phyloP scores from a whole-genome alignment of 1,140 invertebrate species.

The Rhagoletis zephyria region DNA sequence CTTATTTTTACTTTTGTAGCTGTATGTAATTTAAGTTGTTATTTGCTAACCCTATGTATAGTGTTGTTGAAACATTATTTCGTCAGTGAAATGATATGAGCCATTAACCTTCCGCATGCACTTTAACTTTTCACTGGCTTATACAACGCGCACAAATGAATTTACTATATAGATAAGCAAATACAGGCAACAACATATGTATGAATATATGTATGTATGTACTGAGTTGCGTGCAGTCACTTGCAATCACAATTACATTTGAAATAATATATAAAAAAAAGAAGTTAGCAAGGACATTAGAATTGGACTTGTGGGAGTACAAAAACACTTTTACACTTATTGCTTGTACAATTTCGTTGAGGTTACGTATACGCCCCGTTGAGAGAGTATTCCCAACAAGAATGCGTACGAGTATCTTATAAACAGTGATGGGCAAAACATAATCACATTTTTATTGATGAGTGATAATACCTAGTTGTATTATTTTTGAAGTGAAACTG shows the following conservation, averaged over 20 bases:
- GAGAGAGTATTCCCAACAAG: too few relatives aligned
- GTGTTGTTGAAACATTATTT: slow-evolving; percentile 15
- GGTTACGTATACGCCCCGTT: not conserved
- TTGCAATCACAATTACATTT: slow-evolving; percentile 45
- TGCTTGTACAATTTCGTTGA: not conserved
- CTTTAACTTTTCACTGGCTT: slow-evolving; percentile 33
- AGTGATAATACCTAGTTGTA: too few relatives aligned
- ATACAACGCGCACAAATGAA: slow-evolving; percentile 16
- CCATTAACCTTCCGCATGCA: slow-evolving; percentile 46
- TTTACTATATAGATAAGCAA: not conserved
- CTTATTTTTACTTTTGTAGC: not conserved
- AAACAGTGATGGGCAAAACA: not conserved
- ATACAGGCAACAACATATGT: not conserved
- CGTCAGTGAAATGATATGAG: slow-evolving; percentile 27
- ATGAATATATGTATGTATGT: not conserved
- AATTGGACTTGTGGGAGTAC: slow-evolving; percentile 51
- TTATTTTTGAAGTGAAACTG: too few relatives aligned
- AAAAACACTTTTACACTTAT: slow-evolving; percentile 50
- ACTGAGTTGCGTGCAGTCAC: not conserved
- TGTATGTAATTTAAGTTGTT: slow-evolving; percentile 45
- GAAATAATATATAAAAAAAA: slow-evolving; percentile 48
- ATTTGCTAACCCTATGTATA: not conserved
- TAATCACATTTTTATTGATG: not conserved
- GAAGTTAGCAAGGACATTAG: slow-evolving; percentile 36
- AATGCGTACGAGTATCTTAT: not conserved